Conservation (phyloP, 2,797 vertebrate genomes). For the Novumbra hubbsi region DNA sequence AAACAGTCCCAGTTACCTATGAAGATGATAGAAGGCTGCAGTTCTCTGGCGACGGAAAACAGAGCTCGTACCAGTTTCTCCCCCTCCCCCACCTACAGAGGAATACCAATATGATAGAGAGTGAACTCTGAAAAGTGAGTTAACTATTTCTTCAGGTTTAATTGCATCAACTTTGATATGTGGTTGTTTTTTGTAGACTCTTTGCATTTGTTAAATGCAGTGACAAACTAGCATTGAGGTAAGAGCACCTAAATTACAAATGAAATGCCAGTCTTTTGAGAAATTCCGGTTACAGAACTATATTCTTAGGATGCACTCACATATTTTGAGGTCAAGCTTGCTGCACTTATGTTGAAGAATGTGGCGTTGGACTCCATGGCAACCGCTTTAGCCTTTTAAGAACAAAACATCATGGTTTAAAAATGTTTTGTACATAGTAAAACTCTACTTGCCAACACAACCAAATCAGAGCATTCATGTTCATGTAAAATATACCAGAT, state of each 20-base stretch:
- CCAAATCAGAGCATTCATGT: not conserved
- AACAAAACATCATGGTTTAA: not conserved
- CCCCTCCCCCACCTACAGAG: constrained; percentile 83
- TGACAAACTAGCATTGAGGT: not conserved
- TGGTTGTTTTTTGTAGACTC: not conserved
- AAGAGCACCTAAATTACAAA: not conserved
- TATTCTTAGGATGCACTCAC: constrained; percentile 67
- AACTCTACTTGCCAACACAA: no score
- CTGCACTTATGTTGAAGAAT: constrained; percentile 89
- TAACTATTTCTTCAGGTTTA: not conserved
- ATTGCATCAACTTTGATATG: not conserved
- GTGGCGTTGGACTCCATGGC: constrained; percentile 87
- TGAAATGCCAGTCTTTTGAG: not conserved
- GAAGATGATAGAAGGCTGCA: constrained; percentile 89
- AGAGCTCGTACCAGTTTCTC: constrained; percentile 88
- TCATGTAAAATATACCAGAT: no score
- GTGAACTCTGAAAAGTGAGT: not conserved
- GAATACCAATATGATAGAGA: not conserved
- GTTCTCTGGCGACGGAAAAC: constrained; percentile 87
- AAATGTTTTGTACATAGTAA: not conserved
- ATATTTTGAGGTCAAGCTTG: constrained; percentile 89
- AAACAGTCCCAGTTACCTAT: constrained; percentile 72
- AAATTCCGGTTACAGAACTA: not conserved
- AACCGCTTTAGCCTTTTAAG: constrained; percentile 84
- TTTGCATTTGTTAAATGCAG: not conserved